Conservation (phyloP, 2,113 vertebrate genomes). For the Lepidothrix coronata region DNA sequence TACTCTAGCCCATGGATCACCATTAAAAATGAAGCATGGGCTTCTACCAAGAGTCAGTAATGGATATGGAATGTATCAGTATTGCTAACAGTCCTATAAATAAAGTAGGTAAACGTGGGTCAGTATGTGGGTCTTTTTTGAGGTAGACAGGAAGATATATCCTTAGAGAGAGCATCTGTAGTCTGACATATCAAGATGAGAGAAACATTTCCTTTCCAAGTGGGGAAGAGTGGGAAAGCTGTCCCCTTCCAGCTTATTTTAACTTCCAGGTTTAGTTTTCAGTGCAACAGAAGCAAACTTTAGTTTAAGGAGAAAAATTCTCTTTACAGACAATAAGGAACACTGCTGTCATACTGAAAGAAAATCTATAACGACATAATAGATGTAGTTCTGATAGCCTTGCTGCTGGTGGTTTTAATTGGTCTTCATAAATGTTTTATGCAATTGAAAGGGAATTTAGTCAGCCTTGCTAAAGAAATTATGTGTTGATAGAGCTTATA, state of each 20-base stretch:
- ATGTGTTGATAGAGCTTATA: neutral
- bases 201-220: neutral
- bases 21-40: neutral
- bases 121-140: neutral
- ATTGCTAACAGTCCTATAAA: neutral
- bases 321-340: neutral
- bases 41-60: neutral
- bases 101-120: neutral
- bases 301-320: neutral
- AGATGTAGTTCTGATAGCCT: conserved; percentile 66
- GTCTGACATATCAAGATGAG: neutral
- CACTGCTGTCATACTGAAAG: conserved; percentile 54
- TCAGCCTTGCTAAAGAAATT: conserved; percentile 62
- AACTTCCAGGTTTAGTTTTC: neutral
- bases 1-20: neutral
- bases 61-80: neutral
- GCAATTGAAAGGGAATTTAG: conserved; percentile 75
- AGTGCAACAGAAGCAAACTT: neutral
- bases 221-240: neutral
- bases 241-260: neutral
- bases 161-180: neutral
- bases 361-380: conserved; percentile 65
- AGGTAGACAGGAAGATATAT: neutral
- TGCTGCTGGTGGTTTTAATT: conserved; percentile 69
- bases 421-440: conserved; percentile 76